These are phyloP conservation scores for Falco punctatus DNA, from an alignment of 2,113 vertebrate genomes.

Conservation along the genomic window DNA sequence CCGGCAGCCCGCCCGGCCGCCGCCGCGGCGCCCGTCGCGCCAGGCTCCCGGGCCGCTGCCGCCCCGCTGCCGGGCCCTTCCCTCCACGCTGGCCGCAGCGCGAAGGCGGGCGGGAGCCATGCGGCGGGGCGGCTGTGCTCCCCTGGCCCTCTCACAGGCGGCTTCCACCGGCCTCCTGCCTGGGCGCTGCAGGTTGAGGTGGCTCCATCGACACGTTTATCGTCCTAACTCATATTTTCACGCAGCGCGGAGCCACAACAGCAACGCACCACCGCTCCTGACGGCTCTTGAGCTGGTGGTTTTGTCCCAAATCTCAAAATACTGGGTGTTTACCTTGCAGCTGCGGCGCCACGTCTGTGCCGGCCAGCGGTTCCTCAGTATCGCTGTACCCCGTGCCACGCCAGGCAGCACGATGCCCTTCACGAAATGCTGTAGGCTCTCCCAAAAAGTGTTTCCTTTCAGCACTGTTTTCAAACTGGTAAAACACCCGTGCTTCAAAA, in stretches of 20 bases:
- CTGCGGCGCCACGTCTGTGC: not conserved
- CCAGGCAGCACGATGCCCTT: rapidly evolving
- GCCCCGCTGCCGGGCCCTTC: not conserved
- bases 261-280: rapidly evolving
- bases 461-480: rapidly evolving
- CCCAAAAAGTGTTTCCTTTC: rapidly evolving
- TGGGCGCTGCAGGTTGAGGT: rapidly evolving
- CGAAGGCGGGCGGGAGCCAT: not conserved
- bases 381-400: rapidly evolving
- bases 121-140: not conserved
- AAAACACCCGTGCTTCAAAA: not conserved
- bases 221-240: rapidly evolving
- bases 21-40: no score
- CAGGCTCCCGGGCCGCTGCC: no score
- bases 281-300: no score
- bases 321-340: not conserved
- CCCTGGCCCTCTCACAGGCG: rapidly evolving
- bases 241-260: rapidly evolving
- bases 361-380: rapidly evolving
- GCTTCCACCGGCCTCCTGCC: not conserved
- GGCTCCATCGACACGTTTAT: rapidly evolving
- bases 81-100: not conserved
- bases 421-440: rapidly evolving
- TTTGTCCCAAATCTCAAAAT: not conserved
- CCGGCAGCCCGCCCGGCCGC: no score